Conservation (phyloP, 2,888 invertebrate species). For the Trachelus iudaicus region DNA sequence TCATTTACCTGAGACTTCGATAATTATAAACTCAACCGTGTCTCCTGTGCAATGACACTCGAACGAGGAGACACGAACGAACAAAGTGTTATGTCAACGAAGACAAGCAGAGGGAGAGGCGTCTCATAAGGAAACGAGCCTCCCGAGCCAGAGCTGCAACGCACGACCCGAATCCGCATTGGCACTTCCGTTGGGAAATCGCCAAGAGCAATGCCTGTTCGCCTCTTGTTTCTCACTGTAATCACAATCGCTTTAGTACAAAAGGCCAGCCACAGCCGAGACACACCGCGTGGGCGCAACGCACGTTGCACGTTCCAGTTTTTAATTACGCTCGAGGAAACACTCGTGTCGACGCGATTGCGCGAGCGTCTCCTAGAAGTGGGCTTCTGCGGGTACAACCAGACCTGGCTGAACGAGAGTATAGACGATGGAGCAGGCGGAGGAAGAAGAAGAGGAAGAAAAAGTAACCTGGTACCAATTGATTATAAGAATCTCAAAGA, state of each 20-base stretch:
- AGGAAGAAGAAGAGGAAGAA: background rate
- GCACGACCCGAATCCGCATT: background rate
- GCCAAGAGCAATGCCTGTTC: background rate
- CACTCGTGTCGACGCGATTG: conserved; percentile 30
- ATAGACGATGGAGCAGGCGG: no score
- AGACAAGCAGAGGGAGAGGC: background rate
- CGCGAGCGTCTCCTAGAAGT: conserved; percentile 25
- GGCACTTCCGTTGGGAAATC: background rate
- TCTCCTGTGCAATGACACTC: background rate
- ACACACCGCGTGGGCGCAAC: background rate
- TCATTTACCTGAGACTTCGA: background rate
- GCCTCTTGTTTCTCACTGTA: background rate
- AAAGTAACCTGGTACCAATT: background rate
- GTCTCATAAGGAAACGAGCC: background rate
- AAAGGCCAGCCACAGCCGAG: background rate
- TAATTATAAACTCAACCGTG: background rate
- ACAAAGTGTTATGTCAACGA: background rate
- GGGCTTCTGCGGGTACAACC: background rate
- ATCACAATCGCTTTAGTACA: background rate
- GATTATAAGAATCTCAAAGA: background rate
- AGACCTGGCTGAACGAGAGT: background rate
- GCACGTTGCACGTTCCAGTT: conserved; percentile 35
- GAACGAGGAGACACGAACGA: background rate
- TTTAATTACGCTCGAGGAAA: conserved; percentile 48
- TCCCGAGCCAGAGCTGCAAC: background rate